phyloP scores from a whole-genome alignment of 2,888 invertebrate species.

The Smittia sp. region DNA sequence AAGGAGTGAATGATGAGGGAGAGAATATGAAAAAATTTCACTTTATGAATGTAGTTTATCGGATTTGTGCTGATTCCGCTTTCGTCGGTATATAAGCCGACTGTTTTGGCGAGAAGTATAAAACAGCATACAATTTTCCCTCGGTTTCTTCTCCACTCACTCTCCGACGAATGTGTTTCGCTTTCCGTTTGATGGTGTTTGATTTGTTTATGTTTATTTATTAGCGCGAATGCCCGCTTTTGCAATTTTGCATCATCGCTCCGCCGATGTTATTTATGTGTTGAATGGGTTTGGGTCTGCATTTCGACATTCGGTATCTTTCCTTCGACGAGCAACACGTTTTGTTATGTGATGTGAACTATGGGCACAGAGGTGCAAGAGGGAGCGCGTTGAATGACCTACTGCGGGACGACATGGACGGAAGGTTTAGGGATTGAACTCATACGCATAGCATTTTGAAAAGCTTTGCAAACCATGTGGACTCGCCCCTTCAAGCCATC shows the following conservation, averaged over 20 bases:
- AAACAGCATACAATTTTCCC: neutral
- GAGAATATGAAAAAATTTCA: conserved; percentile 33
- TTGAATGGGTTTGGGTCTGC: conserved; percentile 14
- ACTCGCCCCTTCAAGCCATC: too few relatives aligned
- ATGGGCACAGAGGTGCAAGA: conserved; percentile 20
- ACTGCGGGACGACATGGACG: too few relatives aligned
- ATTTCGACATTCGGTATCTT: conserved; percentile 13
- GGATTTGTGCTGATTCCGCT: conserved; percentile 35
- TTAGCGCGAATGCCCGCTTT: conserved; percentile 25
- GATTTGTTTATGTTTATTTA: conserved; percentile 33
- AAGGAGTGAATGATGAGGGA: conserved; percentile 13
- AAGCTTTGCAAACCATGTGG: too few relatives aligned
- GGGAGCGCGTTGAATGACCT: conserved; percentile 13
- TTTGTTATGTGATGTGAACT: conserved; percentile 36
- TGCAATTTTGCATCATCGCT: conserved; percentile 39
- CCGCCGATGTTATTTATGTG: conserved; percentile 17
- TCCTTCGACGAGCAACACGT: conserved; percentile 16
- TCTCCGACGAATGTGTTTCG: neutral
- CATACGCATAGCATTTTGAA: too few relatives aligned
- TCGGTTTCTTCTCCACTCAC: conserved; percentile 16
- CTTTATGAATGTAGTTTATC: conserved; percentile 38
- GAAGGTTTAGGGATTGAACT: too few relatives aligned
- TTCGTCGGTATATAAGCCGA: neutral
- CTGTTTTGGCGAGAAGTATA: neutral
- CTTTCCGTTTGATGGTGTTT: conserved; percentile 20